Base-by-base conservation (phyloP, 2,113 vertebrate species). In the Hippocampus barbouri region DNA sequence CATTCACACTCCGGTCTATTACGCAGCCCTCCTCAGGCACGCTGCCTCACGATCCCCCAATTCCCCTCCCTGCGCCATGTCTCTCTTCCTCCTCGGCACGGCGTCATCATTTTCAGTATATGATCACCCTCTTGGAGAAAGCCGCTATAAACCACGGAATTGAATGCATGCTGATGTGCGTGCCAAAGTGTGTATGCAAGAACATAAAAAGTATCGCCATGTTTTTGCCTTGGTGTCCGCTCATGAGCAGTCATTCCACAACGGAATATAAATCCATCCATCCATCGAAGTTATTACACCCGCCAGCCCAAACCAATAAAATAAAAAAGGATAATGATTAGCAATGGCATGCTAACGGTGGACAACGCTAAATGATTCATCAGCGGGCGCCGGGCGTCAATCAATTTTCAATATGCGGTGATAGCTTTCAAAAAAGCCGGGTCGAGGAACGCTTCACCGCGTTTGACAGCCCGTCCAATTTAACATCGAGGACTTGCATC, bases 91-190 rank as follows among this genome's bases (percentile, higher is more conserved):
- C 56, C 47, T 59, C 5, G 0, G 54, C n/a, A 30, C 47, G 8
- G 40, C 63, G 21, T 43, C 63, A 45, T 21, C 25, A 65, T 65
- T 65, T 65, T 45, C 40, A 65, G 63, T 45, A 25, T 65, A 65
- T 65, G 63, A 65, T 45, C 63, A 45, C 12, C 64, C 64, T 66
- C 64, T 66, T 11, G 14, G n/a, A 82, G 85, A 79, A 81, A 76
- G 38, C 75, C 69, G 54, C 76, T 78, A 81, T 85, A 86, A 88
- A 66, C 80, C 82, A 80, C 70, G 41, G 85, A 81, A 89, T 87
- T 89, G 83, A 84, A 80, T 74, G 76, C 76, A 79, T 63, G 74
- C 34, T 43, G 70, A 54, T 18, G 76, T 40, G 59, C 78, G 73
- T 69, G 72, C 66, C 45, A 61, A 67, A 74, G 70, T 79, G 73